Conservation (phyloP, 2,888 invertebrate species). For the Coleophora deauratella region DNA sequence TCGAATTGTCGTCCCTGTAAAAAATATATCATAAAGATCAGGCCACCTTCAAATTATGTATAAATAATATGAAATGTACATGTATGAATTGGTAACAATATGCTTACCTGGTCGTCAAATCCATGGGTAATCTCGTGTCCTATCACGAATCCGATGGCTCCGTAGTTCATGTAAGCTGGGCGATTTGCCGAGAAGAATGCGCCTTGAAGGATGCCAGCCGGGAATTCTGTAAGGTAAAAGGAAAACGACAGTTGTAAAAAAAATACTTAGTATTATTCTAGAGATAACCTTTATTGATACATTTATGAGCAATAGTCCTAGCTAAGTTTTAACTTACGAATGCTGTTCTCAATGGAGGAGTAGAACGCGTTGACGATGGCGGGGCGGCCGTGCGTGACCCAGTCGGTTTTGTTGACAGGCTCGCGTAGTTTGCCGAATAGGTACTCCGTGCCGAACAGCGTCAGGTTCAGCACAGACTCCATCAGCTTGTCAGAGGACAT, state of each 20-base stretch:
- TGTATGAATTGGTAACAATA: too few relatives aligned
- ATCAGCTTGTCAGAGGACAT: slow-evolving; percentile 81
- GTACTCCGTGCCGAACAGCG: slow-evolving; percentile 86
- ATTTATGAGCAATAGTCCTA: too few relatives aligned
- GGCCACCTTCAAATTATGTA: too few relatives aligned
- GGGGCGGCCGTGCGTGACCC: slow-evolving; percentile 88
- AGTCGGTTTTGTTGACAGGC: slow-evolving; percentile 89
- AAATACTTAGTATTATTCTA: too few relatives aligned
- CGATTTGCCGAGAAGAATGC: slow-evolving; percentile 91
- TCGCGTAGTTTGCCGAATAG: slow-evolving; percentile 84
- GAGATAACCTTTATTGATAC: too few relatives aligned
- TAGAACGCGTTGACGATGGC: slow-evolving; percentile 92
- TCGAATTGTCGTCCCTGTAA: slow-evolving; percentile 90
- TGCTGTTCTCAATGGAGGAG: slow-evolving; percentile 89
- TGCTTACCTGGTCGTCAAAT: slow-evolving; percentile 83
- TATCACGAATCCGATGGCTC: slow-evolving; percentile 92
- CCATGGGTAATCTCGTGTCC: slow-evolving; percentile 95
- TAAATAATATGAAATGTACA: too few relatives aligned
- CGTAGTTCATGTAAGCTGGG: slow-evolving; percentile 94
- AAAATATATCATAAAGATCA: too few relatives aligned
- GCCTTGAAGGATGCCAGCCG: slow-evolving; percentile 94
- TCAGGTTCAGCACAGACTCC: slow-evolving; percentile 83
- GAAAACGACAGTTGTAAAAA: too few relatives aligned
- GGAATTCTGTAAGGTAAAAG: slow-evolving; percentile 80
- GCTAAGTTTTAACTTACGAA: too few relatives aligned